Conservation (phyloP, 2,888 invertebrate genomes). For the Chelonus formosanus region DNA sequence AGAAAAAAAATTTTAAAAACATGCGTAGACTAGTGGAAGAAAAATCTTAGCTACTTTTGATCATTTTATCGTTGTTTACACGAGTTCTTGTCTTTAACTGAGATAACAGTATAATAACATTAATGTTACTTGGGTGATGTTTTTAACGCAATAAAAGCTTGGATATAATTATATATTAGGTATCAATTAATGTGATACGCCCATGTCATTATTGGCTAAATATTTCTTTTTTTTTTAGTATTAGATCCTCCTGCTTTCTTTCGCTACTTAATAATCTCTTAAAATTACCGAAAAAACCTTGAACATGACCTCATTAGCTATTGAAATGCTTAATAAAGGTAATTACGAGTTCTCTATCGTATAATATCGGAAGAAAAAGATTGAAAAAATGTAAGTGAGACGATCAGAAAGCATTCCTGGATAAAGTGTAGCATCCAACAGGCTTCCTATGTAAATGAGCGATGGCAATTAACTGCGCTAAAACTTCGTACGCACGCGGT, state of each 20-base stretch:
- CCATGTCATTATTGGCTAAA: conserved; percentile 27
- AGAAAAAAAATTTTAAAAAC: neutral
- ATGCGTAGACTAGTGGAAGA: neutral
- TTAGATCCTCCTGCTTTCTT: conserved; percentile 25
- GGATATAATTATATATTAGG: conserved; percentile 29
- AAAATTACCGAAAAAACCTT: too few relatives aligned
- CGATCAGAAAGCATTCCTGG: conserved; percentile 8
- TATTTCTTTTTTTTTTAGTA: conserved; percentile 1
- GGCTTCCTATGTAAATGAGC: conserved; percentile 59
- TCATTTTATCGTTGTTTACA: conserved; percentile 23
- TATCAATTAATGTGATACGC: conserved; percentile 33
- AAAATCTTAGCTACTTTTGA: conserved; percentile 23
- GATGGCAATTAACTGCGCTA: conserved; percentile 55
- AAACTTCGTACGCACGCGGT: conserved; percentile 31
- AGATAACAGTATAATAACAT: neutral
- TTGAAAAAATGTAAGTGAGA: conserved; percentile 3
- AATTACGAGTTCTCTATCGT: conserved; percentile 40
- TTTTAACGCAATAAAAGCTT: conserved; percentile 1
- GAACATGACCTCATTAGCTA: too few relatives aligned
- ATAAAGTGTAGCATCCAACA: conserved; percentile 35
- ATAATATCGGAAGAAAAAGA: conserved; percentile 13
- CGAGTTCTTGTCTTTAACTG: conserved; percentile 3
- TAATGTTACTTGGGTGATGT: conserved; percentile 2
- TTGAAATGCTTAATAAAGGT: conserved; percentile 26
- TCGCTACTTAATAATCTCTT: conserved; percentile 13